Evolutionary conservation across 1,140 invertebrate species (phyloP).

Genomic region (Pachyrhynchus sulphureomaculatus): DNA sequence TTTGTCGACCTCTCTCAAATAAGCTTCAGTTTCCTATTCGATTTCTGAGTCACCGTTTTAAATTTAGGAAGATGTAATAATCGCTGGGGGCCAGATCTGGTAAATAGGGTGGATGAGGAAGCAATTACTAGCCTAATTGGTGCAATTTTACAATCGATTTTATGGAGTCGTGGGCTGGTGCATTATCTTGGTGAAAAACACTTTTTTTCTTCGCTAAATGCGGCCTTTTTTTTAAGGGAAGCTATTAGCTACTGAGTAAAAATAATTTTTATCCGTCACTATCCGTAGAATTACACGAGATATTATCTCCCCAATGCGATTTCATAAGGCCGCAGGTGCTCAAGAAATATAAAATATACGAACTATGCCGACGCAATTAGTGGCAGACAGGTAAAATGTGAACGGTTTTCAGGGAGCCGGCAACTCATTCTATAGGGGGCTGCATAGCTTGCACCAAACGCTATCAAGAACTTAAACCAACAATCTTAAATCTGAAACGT

Average conservation of each 20-base stretch:
- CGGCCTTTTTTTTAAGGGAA: too few species aligned
- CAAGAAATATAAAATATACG: neutral
- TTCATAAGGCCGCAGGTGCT: neutral
- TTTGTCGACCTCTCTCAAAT: too few species aligned
- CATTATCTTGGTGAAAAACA: too few species aligned
- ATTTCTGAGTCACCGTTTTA: too few species aligned
- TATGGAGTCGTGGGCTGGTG: too few species aligned
- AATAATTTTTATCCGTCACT: neutral
- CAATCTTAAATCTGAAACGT: neutral
- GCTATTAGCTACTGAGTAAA: neutral
- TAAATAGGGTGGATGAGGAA: too few species aligned
- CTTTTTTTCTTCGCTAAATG: too few species aligned
- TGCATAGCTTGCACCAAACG: neutral
- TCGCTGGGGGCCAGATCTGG: too few species aligned
- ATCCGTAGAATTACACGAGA: neutral
- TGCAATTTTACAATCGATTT: too few species aligned
- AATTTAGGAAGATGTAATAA: too few species aligned
- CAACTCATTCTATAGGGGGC: neutral
- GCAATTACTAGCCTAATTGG: too few species aligned
- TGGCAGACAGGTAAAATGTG: neutral
- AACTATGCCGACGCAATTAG: conserved; percentile 5
- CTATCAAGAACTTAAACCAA: neutral
- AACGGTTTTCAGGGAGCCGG: neutral
- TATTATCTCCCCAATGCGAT: neutral
- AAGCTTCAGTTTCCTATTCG: too few species aligned